phyloP scores from a whole-genome alignment of 2,113 vertebrate genomes.

The Psilopsiagon aymara region DNA sequence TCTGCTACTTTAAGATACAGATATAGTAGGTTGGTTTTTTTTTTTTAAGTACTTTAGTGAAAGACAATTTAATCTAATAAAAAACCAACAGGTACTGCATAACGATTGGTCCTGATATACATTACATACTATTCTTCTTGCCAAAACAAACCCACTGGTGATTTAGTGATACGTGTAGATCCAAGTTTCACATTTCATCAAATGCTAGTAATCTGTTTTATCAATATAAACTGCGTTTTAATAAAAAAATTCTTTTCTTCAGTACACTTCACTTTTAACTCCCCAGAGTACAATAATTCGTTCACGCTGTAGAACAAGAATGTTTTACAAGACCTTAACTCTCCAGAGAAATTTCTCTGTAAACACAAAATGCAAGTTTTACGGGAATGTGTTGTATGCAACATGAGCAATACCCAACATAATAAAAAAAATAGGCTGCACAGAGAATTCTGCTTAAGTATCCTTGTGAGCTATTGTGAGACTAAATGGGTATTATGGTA shows the following conservation, averaged over 20 bases:
- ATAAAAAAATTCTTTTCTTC: slow-evolving; percentile 86
- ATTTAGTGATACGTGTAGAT: slow-evolving; percentile 78
- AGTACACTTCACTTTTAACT: slow-evolving; percentile 81
- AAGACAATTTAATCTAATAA: slow-evolving; percentile 76
- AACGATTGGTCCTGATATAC: slow-evolving; percentile 66
- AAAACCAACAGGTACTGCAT: slow-evolving; percentile 76
- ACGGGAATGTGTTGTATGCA: slow-evolving; percentile 76
- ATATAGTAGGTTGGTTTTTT: slow-evolving; percentile 23
- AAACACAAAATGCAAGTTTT: slow-evolving; percentile 82
- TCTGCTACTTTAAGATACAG: slow-evolving; percentile 77
- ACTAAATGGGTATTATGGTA: slow-evolving; percentile 54
- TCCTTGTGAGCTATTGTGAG: slow-evolving; percentile 38
- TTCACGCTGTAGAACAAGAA: slow-evolving; percentile 83
- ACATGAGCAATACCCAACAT: slow-evolving; percentile 71
- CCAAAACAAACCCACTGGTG: slow-evolving; percentile 80
- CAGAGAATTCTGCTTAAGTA: slow-evolving; percentile 63
- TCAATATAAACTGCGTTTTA: slow-evolving; percentile 86
- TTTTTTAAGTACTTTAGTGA: slow-evolving; percentile 57
- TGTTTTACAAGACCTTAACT: slow-evolving; percentile 84
- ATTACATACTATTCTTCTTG: slow-evolving; percentile 72
- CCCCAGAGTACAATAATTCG: slow-evolving; percentile 82
- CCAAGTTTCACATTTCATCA: slow-evolving; percentile 86
- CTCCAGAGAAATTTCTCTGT: slow-evolving; percentile 82
- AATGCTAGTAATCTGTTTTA: slow-evolving; percentile 85
- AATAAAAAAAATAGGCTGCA: slow-evolving; percentile 69